Evolutionary conservation across 64 coral and sea anemone genomes (phyloP).

Genomic region (Pachyseris speciosa): DNA sequence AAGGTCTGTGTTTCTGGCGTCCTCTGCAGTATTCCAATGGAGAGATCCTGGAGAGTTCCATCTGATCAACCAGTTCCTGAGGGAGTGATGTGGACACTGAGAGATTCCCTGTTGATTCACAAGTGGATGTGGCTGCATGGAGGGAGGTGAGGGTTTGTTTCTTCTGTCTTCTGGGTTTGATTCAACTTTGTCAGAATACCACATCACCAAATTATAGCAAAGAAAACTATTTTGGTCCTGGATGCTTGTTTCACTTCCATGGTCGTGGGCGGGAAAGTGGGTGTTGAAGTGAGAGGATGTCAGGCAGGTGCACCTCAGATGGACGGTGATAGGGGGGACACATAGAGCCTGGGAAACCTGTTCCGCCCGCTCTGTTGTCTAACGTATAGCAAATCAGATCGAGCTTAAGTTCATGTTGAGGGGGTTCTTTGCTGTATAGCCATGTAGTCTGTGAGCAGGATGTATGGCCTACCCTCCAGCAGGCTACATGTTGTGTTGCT

Average conservation of each 20-base stretch:
- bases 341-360: background rate
- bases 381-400: background rate
- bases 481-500: background rate
- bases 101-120: background rate
- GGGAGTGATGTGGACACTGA: background rate
- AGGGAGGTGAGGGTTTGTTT: conserved; percentile 18
- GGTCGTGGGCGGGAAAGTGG: too few relatives aligned
- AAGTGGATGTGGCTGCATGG: background rate
- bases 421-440: background rate
- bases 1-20: conserved; percentile 17
- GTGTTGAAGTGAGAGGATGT: background rate
- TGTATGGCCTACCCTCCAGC: background rate
- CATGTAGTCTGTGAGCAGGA: background rate
- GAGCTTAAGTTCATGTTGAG: background rate
- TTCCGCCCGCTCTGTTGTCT: background rate
- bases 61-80: background rate
- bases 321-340: background rate
- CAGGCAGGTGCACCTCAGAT: background rate
- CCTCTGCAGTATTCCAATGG: background rate
- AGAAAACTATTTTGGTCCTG: background rate
- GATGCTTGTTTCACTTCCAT: background rate
- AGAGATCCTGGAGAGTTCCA: background rate
- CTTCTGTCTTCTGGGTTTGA: conserved; percentile 6
- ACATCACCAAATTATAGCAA: background rate
- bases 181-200: conserved; percentile 8